phyloP scores from a whole-genome alignment of 2,113 vertebrate species.

The Lamprologus callipterus region DNA sequence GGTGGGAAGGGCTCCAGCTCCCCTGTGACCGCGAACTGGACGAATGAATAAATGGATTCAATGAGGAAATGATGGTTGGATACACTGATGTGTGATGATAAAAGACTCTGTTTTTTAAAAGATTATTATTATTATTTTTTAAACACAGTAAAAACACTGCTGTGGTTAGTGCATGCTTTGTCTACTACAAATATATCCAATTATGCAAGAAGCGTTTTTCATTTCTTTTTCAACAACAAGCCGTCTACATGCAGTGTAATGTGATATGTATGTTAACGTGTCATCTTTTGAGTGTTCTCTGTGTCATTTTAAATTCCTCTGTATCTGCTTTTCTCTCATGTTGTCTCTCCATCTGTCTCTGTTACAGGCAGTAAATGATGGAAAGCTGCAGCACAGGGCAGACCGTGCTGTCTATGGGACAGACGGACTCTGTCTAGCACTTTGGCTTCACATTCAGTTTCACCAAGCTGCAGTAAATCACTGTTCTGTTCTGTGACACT shows the following conservation, averaged over 20 bases:
- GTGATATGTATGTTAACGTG: not conserved
- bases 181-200: not conserved
- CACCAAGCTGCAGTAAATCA: constrained; percentile 3
- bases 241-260: not conserved
- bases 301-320: not conserved
- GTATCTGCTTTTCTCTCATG: not conserved
- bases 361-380: not conserved
- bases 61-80: not conserved
- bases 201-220: not conserved
- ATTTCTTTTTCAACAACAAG: not conserved
- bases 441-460: constrained; percentile 3
- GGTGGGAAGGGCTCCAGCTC: not conserved
- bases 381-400: not conserved
- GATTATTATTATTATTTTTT: not conserved
- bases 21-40: not conserved
- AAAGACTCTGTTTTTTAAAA: not conserved
- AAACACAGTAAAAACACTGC: not conserved
- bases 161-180: not conserved
- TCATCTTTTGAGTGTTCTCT: not conserved
- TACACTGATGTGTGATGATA: not conserved
- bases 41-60: not conserved
- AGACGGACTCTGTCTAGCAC: constrained; percentile 5
- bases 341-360: not conserved
- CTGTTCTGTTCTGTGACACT: not conserved
- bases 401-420: not conserved